These are phyloP conservation scores for Eolophus roseicapilla DNA, from an alignment of 2,113 vertebrate genomes.

Conservation along the genomic window DNA sequence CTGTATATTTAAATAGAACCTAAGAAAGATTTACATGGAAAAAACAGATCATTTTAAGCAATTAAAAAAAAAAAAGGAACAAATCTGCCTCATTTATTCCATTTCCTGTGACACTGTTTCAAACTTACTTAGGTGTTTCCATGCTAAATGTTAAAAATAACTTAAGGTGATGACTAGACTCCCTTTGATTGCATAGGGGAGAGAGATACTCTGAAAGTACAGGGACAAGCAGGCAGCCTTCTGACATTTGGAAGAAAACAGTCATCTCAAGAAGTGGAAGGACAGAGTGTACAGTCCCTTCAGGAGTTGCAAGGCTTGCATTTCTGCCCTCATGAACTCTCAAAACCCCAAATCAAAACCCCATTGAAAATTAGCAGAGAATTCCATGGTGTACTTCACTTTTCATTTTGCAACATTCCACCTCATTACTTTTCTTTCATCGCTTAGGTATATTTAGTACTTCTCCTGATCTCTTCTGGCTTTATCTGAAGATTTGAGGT, in stretches of 20 bases:
- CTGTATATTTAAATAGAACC: not conserved
- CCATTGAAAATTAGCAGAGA: not conserved
- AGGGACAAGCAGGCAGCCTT: not conserved
- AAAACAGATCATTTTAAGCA: not conserved
- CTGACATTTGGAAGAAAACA: not conserved
- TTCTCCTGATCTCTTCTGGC: not conserved
- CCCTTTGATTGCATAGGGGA: not conserved
- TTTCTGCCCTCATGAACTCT: not conserved
- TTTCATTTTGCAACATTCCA: not conserved
- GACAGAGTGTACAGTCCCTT: not conserved
- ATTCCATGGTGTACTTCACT: not conserved
- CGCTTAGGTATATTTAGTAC: not conserved
- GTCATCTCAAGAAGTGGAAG: not conserved
- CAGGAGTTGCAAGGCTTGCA: not conserved
- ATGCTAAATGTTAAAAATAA: constrained; percentile 12
- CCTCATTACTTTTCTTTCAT: not conserved
- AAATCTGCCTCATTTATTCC: not conserved
- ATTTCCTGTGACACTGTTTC: constrained; percentile 10
- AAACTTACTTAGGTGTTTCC: not conserved
- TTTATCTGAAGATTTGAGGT: not conserved
- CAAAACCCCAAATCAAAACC: not conserved
- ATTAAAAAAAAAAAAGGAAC: not conserved
- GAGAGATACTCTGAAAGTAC: not conserved
- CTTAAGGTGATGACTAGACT: not conserved
- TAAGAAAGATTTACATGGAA: not conserved